Percentiles rank a stretch among this genome's conserved stretches.
These are phyloP conservation scores for Bombus picipes DNA, from an alignment of 1,140 invertebrate species.

Conservation along the genomic window DNA sequence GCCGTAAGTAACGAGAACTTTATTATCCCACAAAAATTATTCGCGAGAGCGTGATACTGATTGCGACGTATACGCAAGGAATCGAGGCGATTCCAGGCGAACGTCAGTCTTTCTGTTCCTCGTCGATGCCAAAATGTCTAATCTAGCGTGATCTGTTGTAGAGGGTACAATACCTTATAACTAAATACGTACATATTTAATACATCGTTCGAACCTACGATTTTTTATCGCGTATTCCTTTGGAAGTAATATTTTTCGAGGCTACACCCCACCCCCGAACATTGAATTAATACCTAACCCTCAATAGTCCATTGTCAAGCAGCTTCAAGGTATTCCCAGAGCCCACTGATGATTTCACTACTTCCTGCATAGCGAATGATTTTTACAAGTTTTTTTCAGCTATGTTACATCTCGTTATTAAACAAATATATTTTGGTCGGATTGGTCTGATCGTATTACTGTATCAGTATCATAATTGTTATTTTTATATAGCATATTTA, in stretches of 20 bases:
- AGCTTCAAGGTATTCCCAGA: conserved; percentile 4
- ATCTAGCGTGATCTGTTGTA: conserved; percentile 19
- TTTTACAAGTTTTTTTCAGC: neutral
- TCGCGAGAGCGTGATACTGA: conserved; percentile 2
- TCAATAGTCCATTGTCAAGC: conserved; percentile 56
- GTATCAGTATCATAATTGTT: neutral
- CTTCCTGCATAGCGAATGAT: neutral
- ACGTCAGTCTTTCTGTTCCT: conserved; percentile 57
- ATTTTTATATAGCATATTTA: conserved; percentile 17
- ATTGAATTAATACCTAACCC: conserved; percentile 60
- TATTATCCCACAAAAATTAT: neutral
- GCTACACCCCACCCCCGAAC: conserved; percentile 15
- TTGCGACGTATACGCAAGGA: conserved; percentile 32
- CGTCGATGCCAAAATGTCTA: conserved; percentile 63
- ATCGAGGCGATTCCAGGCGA: conserved; percentile 61
- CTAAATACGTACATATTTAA: neutral
- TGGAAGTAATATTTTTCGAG: neutral
- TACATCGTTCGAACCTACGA: neutral
- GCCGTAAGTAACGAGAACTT: conserved; percentile 64
- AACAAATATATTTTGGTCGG: neutral
- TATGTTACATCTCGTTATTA: no score
- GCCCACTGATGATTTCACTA: neutral
- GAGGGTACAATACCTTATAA: neutral
- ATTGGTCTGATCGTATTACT: neutral
- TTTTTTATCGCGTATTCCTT: neutral